Evolutionary conservation across 2,113 vertebrate genomes (phyloP).

Genomic region (Corythaixoides concolor): DNA sequence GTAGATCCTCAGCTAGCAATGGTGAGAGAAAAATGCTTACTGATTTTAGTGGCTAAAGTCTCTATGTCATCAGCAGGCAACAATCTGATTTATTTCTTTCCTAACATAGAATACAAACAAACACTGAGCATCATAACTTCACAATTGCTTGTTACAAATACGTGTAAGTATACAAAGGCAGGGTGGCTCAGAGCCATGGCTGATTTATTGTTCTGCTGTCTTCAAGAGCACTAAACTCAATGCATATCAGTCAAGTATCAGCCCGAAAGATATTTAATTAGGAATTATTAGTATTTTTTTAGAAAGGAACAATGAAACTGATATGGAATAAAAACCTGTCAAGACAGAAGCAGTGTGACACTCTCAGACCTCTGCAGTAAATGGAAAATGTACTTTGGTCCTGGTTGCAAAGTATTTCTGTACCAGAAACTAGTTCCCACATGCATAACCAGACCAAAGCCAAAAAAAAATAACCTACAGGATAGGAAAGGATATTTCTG

Average conservation of each 20-base stretch:
- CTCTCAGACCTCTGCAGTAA: not conserved
- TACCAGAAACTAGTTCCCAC: not conserved
- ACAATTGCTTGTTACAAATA: not conserved
- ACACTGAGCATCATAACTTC: not conserved
- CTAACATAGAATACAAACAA: not conserved
- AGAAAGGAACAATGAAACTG: not conserved
- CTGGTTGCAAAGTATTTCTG: not conserved
- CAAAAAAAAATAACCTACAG: not conserved
- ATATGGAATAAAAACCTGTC: not conserved
- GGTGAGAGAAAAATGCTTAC: not conserved
- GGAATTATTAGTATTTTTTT: not conserved
- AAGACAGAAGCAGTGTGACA: not conserved
- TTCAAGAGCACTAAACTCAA: not conserved
- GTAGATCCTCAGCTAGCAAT: not conserved
- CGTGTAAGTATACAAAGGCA: not conserved
- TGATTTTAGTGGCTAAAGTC: not conserved
- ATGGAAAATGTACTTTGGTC: not conserved
- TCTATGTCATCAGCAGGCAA: not conserved
- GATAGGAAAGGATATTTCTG: not conserved
- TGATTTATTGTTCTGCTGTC: not conserved
- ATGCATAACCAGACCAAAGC: not conserved
- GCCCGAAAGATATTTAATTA: not conserved
- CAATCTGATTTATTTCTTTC: not conserved
- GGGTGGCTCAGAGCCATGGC: not conserved
- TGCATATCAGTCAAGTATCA: not conserved